These are phyloP conservation scores for Lepilemur septentrionalis DNA, from an alignment of 2,797 vertebrate genomes.

Conservation along the genomic window DNA sequence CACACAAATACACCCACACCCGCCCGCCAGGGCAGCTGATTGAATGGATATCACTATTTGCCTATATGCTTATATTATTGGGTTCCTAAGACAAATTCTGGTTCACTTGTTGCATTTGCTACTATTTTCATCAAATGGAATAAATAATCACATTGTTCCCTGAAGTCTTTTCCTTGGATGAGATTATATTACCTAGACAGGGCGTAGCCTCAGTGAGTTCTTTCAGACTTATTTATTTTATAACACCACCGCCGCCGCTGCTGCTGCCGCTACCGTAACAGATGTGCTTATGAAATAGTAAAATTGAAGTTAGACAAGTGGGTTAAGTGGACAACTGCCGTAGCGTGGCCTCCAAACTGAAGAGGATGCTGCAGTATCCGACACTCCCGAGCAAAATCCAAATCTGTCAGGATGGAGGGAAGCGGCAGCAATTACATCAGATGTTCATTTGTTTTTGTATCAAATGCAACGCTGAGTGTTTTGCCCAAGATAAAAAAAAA, in stretches of 20 bases:
- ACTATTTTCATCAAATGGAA: neutral
- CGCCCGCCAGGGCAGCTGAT: neutral
- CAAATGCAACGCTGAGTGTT: neutral
- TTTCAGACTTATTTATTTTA: neutral
- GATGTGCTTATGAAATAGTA: neutral
- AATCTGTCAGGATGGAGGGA: fast-evolving
- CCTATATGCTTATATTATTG: neutral
- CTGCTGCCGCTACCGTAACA: neutral
- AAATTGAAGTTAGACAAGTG: neutral
- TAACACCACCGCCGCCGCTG: fast-evolving
- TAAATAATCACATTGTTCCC: neutral
- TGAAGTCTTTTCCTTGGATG: neutral
- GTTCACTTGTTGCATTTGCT: neutral
- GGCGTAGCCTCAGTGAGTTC: neutral
- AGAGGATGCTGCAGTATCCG: fast-evolving
- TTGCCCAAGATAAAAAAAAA: neutral
- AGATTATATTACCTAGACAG: neutral
- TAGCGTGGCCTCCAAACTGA: fast-evolving
- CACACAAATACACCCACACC: neutral
- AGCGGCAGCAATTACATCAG: fast-evolving
- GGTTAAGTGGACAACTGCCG: neutral
- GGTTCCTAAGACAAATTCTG: neutral
- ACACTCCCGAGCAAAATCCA: neutral
- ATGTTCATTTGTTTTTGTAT: neutral
- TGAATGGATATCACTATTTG: neutral